Base-by-base conservation (phyloP, 2,888 invertebrate species). In the Drosophila rubida region DNA sequence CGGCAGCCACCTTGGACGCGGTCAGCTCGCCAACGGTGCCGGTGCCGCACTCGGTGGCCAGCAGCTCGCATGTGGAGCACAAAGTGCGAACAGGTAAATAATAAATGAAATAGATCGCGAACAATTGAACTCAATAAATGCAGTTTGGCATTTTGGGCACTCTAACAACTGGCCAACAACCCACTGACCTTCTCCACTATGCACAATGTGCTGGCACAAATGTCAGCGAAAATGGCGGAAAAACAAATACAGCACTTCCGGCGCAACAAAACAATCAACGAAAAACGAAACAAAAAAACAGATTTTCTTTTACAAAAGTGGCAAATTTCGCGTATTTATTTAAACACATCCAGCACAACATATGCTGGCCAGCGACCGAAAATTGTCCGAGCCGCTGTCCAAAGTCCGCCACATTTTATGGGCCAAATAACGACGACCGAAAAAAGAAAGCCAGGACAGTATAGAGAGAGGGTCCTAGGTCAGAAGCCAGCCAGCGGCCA, bases 191-290 rank as follows among this genome's bases (percentile, higher is more conserved):
- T 81, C 83, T 82, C 80, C 61, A 67, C 32, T 63, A 41, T 75
- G 77, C 59, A n/a, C n/a, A n/a, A 3, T 19, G 1, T 19, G 77
- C 80, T 85, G 62, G 61, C 75, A 72, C 72, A 85, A 79, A 77
- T 81, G 81, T 81, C 81, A 80, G 62, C 75, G 72, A 68, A 69
- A 78, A 81, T 85, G 81, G 82, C 88, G 89, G 84, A 89, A 89
- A 90, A 90, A 91, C 91, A 91, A 91, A 91, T 91, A 90, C 90
- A 79, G 86, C 69, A 78, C 82, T 90, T 91, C 91, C 91, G 90
- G 87, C 83, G 54, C 63, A 58, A 51, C 39, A 42, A 41, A 58
- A 46, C 57, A 64, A n/a, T n/a, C 65, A 48, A 49, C 45, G 13
- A 37, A 27, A 39, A 42, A 64, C 55, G 48, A 37, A 49, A 27